Evolutionary conservation across 2,113 vertebrate genomes (phyloP), one percentile per base, ranked within the genome.

Genomic region (Coptodon rendalli): DNA sequence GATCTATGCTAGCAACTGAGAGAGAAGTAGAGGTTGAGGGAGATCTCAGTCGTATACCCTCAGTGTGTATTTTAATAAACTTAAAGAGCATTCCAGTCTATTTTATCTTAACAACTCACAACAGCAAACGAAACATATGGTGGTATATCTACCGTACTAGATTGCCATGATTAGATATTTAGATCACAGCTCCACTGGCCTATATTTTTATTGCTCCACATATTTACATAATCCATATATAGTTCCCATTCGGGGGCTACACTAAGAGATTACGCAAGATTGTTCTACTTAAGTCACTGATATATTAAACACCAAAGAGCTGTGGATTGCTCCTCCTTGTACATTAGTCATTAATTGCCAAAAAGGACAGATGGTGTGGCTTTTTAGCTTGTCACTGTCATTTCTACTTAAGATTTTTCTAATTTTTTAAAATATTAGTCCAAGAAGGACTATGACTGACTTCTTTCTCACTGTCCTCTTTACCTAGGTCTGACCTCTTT

Each of bases 401-500:
- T 84, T 82, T 79, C 29, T 63, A 29, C 29, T 56, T 78, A 63
- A 48, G 12, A 50, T 68, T 54, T 59, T 29, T 66, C 29, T 2
- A 5, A 22, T 80, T 85, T 86, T 45, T 45, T 40, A 79, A 83
- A 36, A 12, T 50, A 24, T 57, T 88, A 78, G 12, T 61, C 14
- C 9, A 31, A 34, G 17, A 40, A 29, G 22, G 17, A 9, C 13
- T 66, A 53, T 78, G 17, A 5, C 13, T 87, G 53, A 93, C 81
- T 83, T 53, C 53, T 50, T 29, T 85, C 53, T 87, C 24, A 3
- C 36, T 57, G 14, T 80, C 82, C 38, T 81, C 85, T 79, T 81
- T 54, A 16, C 89, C 68, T 94, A 99, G 99, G 99, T 97, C 98
- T 84, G 97, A 98, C 80, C 97, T 97, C 91, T 99, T 99, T 95